phyloP scores from a whole-genome alignment of 2,113 vertebrate species.

The Vulpes ferrilata region DNA sequence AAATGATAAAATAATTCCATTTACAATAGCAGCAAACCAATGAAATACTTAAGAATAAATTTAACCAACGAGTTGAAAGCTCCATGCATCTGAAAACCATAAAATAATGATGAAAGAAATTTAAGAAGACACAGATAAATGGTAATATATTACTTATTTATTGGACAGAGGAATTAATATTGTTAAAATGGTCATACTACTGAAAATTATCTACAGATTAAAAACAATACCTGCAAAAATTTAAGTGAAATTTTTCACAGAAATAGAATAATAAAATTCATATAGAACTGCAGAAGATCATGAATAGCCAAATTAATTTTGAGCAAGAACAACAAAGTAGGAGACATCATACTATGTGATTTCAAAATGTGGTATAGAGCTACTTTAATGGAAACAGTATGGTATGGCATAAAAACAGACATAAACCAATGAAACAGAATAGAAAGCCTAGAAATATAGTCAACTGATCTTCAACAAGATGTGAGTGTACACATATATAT shows the following conservation, averaged over 20 bases:
- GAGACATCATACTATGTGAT: not conserved
- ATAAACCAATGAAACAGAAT: not conserved
- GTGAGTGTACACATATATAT: not conserved
- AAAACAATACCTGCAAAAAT: not conserved
- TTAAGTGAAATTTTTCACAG: not conserved
- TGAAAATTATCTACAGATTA: not conserved
- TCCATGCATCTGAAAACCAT: not conserved
- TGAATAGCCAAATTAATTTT: not conserved
- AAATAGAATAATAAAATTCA: not conserved
- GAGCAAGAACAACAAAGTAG: not conserved
- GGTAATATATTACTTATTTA: not conserved
- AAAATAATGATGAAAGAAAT: not conserved
- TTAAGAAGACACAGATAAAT: not conserved
- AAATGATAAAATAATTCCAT: not conserved
- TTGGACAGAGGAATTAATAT: not conserved
- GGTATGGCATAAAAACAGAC: not conserved
- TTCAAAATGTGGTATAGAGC: not conserved
- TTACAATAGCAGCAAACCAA: not conserved
- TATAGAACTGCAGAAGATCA: not conserved
- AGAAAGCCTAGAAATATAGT: not conserved
- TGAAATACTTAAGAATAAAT: slow-evolving; percentile 8
- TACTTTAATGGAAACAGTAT: not conserved
- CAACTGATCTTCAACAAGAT: not conserved
- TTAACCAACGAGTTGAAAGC: not conserved
- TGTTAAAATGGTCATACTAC: not conserved